A percentile compares a stretch with the other conserved stretches of the same genome.
Conservation (phyloP, 2,113 vertebrate genomes). For the Alectura lathami region DNA sequence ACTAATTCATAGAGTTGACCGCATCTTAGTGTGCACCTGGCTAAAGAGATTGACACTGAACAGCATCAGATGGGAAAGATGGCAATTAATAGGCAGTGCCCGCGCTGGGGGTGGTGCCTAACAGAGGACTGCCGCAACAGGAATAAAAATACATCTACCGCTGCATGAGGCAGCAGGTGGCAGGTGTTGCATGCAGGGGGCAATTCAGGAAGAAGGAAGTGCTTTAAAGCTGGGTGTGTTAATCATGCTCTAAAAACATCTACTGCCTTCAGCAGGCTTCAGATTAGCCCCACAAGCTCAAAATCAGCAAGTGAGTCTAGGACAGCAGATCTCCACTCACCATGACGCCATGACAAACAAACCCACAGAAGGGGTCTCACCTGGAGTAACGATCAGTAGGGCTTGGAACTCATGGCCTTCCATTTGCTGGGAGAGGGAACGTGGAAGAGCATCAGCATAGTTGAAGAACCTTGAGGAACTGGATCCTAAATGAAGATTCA, state of each 20-base stretch:
- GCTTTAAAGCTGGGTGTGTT: not conserved
- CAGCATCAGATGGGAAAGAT: not conserved
- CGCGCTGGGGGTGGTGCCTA: not conserved
- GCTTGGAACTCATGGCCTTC: not conserved
- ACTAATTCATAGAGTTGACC: not conserved
- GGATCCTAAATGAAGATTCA: not conserved
- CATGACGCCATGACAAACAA: not conserved
- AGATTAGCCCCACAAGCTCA: not conserved
- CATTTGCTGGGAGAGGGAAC: not conserved
- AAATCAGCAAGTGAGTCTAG: not conserved
- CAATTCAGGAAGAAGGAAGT: not conserved
- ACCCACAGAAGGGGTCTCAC: not conserved
- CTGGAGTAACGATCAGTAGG: too few species aligned
- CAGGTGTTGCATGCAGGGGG: not conserved
- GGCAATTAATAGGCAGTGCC: not conserved
- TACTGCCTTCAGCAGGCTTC: accelerated
- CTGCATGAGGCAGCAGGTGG: not conserved
- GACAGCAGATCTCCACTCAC: not conserved
- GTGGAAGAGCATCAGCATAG: not conserved
- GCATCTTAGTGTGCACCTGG: not conserved
- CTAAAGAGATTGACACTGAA: not conserved
- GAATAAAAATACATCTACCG: not conserved
- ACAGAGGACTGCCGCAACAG: not conserved
- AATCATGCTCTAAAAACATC: not conserved
- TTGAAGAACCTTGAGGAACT: not conserved